Base-by-base conservation (phyloP, 1,140 invertebrate genomes). In the Piezodorus guildinii region DNA sequence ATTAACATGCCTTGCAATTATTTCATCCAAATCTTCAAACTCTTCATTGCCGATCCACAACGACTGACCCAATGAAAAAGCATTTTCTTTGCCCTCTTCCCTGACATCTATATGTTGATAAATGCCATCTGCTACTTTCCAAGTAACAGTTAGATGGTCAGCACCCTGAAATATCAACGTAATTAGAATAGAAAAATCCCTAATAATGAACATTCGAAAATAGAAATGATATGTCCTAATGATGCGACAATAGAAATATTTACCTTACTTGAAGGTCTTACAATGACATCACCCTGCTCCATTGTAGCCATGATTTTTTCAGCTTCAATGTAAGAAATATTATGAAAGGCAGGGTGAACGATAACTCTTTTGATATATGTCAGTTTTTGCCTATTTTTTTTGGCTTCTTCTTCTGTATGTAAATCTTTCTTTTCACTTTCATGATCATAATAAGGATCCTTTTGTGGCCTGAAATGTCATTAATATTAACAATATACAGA, bases 11-110 rank as follows among this genome's bases (percentile, higher is more conserved):
- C 95, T 83, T 0, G 96, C 95, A 44, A 99, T 92, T 54, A 99
- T 99, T 86, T 99, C 96, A 77, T 99, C 96, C 16, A 99, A 76
- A 77, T 99, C 96, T 79, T 99, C 96, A 77, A 95, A 99, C 71
- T 96, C 90, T 71, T 91, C 90, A 62, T 80, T 85, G 15, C 85
- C 86, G 67, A 97, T 96, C 83, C 85, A 88, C 0, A 99, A 76
- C 52, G 85, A 86, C 68, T 85, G 83, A 25, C 97, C 96, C 19
- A 99, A 76, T 51, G 93, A 95, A 72, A 98, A 99, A 0, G 87
- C 87, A 73, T 99, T 98, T 71, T 94, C 90, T 78, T 99, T 99
- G 12, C 93, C 92, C 74, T 96, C 87, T 77, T 99, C 97, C 25
- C 84, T 77, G 0, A 99, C 85, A 73, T 97, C 94, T 62, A 99